Conservation (phyloP, 2,113 vertebrate species). For the Ophthalmolycus amberensis region DNA sequence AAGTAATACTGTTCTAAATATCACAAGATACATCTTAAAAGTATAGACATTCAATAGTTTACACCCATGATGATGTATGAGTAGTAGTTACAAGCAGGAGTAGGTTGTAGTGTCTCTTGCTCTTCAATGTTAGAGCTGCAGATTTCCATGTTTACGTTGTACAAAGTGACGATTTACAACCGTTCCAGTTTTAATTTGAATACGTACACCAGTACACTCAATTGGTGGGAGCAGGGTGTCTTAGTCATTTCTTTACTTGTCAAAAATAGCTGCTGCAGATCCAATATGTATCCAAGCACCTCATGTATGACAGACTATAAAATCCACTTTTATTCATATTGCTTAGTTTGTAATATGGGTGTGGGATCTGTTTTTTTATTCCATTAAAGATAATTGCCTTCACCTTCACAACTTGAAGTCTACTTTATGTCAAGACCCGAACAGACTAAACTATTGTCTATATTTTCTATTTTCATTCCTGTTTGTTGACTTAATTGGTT, state of each 20-base stretch:
- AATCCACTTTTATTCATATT: neutral
- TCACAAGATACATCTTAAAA: neutral
- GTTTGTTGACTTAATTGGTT: slow-evolving; percentile 17
- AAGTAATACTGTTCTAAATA: neutral
- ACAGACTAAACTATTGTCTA: neutral
- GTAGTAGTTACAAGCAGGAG: neutral
- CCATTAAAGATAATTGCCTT: slow-evolving; percentile 12
- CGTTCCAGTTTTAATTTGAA: neutral
- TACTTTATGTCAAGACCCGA: neutral
- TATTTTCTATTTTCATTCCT: neutral
- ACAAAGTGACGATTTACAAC: neutral
- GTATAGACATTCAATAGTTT: too few relatives aligned
- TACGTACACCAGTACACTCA: neutral
- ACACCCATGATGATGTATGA: too few relatives aligned
- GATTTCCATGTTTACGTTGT: too few relatives aligned
- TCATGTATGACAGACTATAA: neutral
- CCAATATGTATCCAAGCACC: neutral
- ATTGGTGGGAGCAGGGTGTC: neutral
- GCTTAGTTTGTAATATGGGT: slow-evolving; percentile 28
- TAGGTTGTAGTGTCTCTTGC: neutral
- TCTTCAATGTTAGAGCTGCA: too few relatives aligned
- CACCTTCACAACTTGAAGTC: slow-evolving; percentile 16
- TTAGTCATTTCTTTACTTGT: neutral
- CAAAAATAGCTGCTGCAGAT: neutral
- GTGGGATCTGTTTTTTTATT: slow-evolving; percentile 7